Evolutionary conservation across 2,113 vertebrate species (phyloP).

Genomic region (Elgaria multicarinata): DNA sequence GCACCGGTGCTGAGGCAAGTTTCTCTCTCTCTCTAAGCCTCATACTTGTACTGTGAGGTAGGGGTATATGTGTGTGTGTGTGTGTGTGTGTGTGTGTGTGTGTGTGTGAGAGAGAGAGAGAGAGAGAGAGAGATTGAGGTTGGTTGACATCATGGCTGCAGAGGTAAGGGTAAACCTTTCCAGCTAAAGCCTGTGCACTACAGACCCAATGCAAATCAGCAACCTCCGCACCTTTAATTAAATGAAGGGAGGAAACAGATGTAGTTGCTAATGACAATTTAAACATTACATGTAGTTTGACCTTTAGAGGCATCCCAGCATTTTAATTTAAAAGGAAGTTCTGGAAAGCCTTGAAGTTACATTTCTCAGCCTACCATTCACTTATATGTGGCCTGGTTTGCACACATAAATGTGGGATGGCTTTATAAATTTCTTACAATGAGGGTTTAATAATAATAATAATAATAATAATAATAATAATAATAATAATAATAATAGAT

Average conservation of each 20-base stretch:
- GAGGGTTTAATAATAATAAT: slow-evolving; percentile 20
- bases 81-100: too few relatives aligned
- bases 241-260: too few relatives aligned
- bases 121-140: too few relatives aligned
- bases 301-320: slow-evolving; percentile 46
- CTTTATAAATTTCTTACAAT: slow-evolving; percentile 66
- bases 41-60: too few relatives aligned
- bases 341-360: slow-evolving; percentile 40
- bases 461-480: not conserved
- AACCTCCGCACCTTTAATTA: too few relatives aligned
- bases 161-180: not conserved
- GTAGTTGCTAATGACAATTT: too few relatives aligned
- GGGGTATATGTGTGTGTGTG: too few relatives aligned
- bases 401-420: slow-evolving; percentile 38
- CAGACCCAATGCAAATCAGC: too few relatives aligned
- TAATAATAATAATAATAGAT: slow-evolving; percentile 30
- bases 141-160: not conserved
- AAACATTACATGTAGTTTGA: not conserved
- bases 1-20: too few relatives aligned
- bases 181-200: not conserved
- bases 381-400: slow-evolving; percentile 43
- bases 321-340: slow-evolving; percentile 42
- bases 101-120: too few relatives aligned
- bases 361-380: slow-evolving; percentile 36
- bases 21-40: too few relatives aligned